These are phyloP conservation scores for Argopecten irradians DNA, from an alignment of 1,140 invertebrate genomes.

Conservation along the genomic window DNA sequence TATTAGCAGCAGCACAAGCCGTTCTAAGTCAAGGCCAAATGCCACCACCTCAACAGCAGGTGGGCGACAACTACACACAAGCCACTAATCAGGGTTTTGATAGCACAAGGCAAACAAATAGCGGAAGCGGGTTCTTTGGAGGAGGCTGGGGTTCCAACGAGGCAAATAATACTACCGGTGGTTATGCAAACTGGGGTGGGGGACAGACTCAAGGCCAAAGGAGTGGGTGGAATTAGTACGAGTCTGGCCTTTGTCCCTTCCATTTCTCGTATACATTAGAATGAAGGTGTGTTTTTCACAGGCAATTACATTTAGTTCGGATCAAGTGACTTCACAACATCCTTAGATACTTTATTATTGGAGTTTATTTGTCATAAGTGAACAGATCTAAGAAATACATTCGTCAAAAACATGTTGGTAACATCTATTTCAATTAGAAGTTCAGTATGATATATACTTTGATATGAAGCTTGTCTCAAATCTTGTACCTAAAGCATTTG, in stretches of 20 bases:
- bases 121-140: constrained; percentile 4
- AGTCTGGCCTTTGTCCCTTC: not conserved
- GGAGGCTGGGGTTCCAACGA: constrained; percentile 13
- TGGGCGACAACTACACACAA: not conserved
- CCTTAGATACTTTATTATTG: not conserved
- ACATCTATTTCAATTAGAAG: too few species aligned
- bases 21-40: constrained; percentile 55
- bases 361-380: not conserved
- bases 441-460: too few species aligned
- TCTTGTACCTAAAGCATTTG: too few species aligned
- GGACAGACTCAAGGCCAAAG: constrained; percentile 2
- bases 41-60: constrained; percentile 1
- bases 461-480: too few species aligned
- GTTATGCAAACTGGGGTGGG: not conserved
- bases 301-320: not conserved
- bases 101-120: not conserved
- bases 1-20: constrained; percentile 73
- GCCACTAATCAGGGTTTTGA: constrained; percentile 4
- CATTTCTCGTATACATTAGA: not conserved
- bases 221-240: constrained; percentile 6
- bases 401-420: too few species aligned
- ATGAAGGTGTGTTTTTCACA: not conserved
- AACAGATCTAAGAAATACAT: not conserved
- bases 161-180: constrained; percentile 15
- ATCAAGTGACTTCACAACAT: not conserved